These are phyloP conservation scores for Pangasianodon gigas DNA, from an alignment of 2,113 vertebrate genomes.

Conservation along the genomic window DNA sequence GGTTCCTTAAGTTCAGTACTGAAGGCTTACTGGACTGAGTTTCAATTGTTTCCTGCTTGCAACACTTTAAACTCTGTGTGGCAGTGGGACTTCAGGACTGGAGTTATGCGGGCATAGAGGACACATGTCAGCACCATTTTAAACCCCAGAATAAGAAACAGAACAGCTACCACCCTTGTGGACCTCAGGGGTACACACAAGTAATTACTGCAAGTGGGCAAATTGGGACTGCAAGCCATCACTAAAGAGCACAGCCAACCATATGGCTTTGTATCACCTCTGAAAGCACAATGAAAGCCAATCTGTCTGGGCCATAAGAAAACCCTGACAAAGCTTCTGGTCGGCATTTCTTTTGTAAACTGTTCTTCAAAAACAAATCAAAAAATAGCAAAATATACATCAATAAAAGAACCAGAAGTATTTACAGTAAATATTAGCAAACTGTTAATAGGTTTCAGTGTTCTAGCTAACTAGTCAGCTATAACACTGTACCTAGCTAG, in stretches of 20 bases:
- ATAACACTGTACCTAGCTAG: not conserved
- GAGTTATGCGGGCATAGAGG: not conserved
- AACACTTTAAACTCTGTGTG: not conserved
- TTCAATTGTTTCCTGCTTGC: not conserved
- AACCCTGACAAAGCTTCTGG: not conserved
- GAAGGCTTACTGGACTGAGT: not conserved
- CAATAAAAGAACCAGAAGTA: not conserved
- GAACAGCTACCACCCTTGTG: not conserved
- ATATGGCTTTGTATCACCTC: not conserved
- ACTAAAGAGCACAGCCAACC: not conserved
- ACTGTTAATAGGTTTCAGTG: not conserved
- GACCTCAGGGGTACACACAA: not conserved
- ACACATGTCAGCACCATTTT: not conserved
- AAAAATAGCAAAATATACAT: not conserved
- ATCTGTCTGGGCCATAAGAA: not conserved
- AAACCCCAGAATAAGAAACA: not conserved
- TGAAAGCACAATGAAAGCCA: not conserved
- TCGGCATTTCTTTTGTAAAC: not conserved
- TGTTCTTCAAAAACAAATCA: not conserved
- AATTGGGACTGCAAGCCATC: not conserved
- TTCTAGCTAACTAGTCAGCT: not conserved
- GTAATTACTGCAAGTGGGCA: conserved; percentile 6
- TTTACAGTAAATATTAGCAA: not conserved
- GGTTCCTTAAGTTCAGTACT: not conserved
- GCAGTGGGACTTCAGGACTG: too few relatives aligned